phyloP scores from a whole-genome alignment of 2,888 invertebrate species.

The Drosophila sordidapex region DNA sequence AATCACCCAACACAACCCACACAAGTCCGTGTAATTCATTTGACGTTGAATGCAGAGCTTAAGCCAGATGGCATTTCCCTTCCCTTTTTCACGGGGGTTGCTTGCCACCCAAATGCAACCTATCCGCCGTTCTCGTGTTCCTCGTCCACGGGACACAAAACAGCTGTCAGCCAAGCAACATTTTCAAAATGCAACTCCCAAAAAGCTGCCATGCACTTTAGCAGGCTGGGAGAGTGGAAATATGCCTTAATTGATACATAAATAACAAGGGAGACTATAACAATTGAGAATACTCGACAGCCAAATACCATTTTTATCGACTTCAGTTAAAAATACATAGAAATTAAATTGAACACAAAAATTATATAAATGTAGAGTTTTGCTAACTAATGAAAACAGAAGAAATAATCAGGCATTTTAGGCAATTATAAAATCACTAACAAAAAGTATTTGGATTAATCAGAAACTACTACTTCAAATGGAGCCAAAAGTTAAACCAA shows the following conservation, averaged over 20 bases:
- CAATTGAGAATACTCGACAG: not conserved
- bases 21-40: slow-evolving; percentile 56
- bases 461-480: not conserved
- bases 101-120: slow-evolving; percentile 45
- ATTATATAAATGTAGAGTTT: not conserved
- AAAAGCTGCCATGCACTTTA: slow-evolving; percentile 44
- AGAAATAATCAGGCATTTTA: not conserved
- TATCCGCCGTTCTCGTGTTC: not conserved
- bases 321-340: not conserved
- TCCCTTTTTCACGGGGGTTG: slow-evolving; percentile 20
- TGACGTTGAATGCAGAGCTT: slow-evolving; percentile 55
- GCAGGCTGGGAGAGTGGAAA: slow-evolving; percentile 19
- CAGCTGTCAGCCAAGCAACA: slow-evolving; percentile 54
- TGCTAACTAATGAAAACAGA: not conserved
- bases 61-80: slow-evolving; percentile 22
- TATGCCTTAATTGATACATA: slow-evolving; percentile 53
- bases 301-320: not conserved
- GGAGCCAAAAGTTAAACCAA: accelerated
- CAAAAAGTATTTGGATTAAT: not conserved
- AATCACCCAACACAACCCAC: slow-evolving; percentile 48
- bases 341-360: not conserved
- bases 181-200: slow-evolving; percentile 49
- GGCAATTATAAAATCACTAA: not conserved
- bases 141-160: slow-evolving; percentile 41
- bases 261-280: slow-evolving; percentile 28